These are phyloP conservation scores for Synanthedon vespiformis DNA, from an alignment of 2,888 invertebrate species.

Conservation along the genomic window DNA sequence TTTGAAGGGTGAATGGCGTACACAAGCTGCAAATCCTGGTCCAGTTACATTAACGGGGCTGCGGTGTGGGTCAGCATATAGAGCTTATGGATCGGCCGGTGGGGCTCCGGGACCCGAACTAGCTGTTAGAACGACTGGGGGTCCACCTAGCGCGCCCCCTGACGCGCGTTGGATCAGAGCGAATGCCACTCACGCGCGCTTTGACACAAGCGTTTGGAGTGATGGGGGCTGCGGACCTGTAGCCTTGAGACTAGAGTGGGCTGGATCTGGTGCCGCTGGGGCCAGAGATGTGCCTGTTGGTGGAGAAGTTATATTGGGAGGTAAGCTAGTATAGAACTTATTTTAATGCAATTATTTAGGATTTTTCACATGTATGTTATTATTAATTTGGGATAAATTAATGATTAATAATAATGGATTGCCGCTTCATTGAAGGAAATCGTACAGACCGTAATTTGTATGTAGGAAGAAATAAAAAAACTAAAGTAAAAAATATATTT, in stretches of 20 bases:
- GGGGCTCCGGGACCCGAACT: constrained; percentile 82
- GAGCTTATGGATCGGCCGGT: constrained; percentile 83
- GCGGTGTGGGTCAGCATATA: constrained; percentile 86
- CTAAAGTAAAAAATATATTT: too few species aligned
- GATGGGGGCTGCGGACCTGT: constrained; percentile 87
- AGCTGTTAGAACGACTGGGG: constrained; percentile 84
- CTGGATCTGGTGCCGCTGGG: constrained; percentile 62
- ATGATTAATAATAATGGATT: too few species aligned
- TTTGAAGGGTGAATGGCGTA: constrained; percentile 76
- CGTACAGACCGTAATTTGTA: not conserved
- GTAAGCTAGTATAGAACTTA: constrained; percentile 18
- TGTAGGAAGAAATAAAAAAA: not conserved
- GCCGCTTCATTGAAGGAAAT: too few species aligned
- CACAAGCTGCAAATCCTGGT: constrained; percentile 49
- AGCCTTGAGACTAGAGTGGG: constrained; percentile 81
- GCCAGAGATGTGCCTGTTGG: constrained; percentile 58
- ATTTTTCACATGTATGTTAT: too few species aligned
- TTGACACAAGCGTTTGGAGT: constrained; percentile 85
- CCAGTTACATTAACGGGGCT: constrained; percentile 76
- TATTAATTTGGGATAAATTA: too few species aligned
- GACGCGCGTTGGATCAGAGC: constrained; percentile 81
- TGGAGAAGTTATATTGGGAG: constrained; percentile 57
- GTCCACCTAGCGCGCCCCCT: constrained; percentile 73
- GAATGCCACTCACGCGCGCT: constrained; percentile 83
- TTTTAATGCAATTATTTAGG: too few species aligned